phyloP scores from a whole-genome alignment of 2,888 invertebrate species.

The Escarpia spicata region DNA sequence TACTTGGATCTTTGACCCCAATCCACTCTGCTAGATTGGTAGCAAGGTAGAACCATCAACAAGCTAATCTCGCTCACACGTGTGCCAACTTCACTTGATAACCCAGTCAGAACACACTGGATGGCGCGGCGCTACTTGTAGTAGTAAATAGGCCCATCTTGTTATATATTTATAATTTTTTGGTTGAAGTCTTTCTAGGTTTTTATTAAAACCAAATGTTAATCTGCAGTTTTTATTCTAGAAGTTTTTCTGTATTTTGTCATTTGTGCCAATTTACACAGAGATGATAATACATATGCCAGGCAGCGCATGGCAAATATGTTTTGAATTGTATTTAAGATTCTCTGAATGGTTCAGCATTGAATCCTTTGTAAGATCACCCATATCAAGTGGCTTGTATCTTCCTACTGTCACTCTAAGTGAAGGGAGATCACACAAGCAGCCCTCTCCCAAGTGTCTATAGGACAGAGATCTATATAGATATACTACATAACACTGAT shows the following conservation, averaged over 20 bases:
- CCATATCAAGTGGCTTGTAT: neutral
- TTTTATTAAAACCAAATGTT: neutral
- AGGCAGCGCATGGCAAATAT: neutral
- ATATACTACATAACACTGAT: neutral
- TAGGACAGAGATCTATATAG: neutral
- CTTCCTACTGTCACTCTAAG: constrained; percentile 16
- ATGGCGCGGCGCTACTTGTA: no score
- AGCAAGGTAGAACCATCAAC: neutral
- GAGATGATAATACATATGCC: neutral
- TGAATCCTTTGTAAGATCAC: neutral
- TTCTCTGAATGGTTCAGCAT: neutral
- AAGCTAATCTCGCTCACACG: neutral
- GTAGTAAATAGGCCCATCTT: no score
- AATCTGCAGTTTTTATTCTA: neutral
- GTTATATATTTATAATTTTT: neutral
- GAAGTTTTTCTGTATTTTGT: neutral
- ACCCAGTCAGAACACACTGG: no score
- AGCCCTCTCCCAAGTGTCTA: neutral
- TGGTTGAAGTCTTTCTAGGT: neutral
- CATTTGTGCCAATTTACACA: neutral
- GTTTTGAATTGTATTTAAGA: neutral
- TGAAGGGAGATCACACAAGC: neutral
- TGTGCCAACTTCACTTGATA: no score
- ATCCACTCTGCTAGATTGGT: neutral
- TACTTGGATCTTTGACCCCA: no score